These are phyloP conservation scores for Pissodes strobi DNA, from an alignment of 1,140 invertebrate genomes.

Conservation along the genomic window DNA sequence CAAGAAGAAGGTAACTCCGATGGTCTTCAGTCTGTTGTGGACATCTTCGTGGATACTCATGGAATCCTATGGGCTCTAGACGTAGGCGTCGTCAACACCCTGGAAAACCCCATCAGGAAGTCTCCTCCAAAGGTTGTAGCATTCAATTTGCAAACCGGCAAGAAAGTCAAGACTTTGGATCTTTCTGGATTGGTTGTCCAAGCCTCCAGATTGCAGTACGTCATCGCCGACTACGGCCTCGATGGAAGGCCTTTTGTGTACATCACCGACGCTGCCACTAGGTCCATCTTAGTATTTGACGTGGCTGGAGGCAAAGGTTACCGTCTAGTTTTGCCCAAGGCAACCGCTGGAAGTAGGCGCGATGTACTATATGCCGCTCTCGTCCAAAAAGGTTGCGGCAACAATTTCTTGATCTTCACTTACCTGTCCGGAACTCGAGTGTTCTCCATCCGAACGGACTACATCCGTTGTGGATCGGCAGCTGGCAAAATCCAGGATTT, in stretches of 20 bases:
- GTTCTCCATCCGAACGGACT: constrained; percentile 62
- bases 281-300: constrained; percentile 68
- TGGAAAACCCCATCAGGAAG: constrained; percentile 59
- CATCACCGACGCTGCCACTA: constrained; percentile 65
- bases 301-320: constrained; percentile 62
- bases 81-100: constrained; percentile 62
- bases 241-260: constrained; percentile 63
- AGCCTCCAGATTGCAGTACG: constrained; percentile 62
- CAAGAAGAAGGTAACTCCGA: constrained; percentile 65
- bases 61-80: constrained; percentile 66
- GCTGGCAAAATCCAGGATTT: constrained; percentile 61
- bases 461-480: constrained; percentile 59
- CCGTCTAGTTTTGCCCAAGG: constrained; percentile 63
- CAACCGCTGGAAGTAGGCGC: constrained; percentile 54
- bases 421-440: constrained; percentile 62
- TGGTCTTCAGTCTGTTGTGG: constrained; percentile 64
- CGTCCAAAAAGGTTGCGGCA: constrained; percentile 58
- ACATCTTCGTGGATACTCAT: constrained; percentile 62
- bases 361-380: constrained; percentile 66
- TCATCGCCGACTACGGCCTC: constrained; percentile 62
- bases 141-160: constrained; percentile 60
- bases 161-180: constrained; percentile 63
- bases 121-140: constrained; percentile 64
- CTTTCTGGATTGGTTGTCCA: constrained; percentile 59
- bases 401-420: constrained; percentile 61